phyloP scores from a whole-genome alignment of 2,797 vertebrate genomes.

The Glyptemys insculpta region DNA sequence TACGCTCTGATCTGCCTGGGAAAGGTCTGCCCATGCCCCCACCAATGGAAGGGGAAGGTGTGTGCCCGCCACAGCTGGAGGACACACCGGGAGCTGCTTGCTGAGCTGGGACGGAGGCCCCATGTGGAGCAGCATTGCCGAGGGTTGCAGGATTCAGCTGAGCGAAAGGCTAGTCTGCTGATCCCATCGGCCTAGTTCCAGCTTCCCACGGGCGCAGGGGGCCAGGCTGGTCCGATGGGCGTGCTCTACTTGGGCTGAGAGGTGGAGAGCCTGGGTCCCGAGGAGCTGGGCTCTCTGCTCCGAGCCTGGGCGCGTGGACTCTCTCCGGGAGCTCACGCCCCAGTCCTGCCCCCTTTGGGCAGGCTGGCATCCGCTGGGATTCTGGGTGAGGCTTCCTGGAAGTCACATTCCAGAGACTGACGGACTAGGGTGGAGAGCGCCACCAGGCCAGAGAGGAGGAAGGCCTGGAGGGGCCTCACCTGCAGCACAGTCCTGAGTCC shows the following conservation, averaged over 20 bases:
- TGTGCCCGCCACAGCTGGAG: too few relatives aligned
- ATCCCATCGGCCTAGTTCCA: too few relatives aligned
- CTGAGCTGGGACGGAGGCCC: neutral
- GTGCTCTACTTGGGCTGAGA: neutral
- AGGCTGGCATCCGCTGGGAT: too few relatives aligned
- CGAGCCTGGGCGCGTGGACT: neutral
- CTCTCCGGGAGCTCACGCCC: neutral
- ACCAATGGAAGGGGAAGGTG: neutral
- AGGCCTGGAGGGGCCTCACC: neutral
- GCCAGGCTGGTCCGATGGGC: too few relatives aligned
- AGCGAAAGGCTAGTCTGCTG: too few relatives aligned
- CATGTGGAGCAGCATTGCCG: too few relatives aligned
- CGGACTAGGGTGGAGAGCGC: accelerated
- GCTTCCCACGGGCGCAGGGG: too few relatives aligned
- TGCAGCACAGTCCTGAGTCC: neutral
- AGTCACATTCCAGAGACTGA: too few relatives aligned
- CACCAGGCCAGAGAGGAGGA: neutral
- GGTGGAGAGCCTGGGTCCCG: neutral
- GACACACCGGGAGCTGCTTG: too few relatives aligned
- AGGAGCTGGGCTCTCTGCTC: neutral
- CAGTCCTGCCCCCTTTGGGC: too few relatives aligned
- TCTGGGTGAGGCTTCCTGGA: too few relatives aligned
- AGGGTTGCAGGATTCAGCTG: too few relatives aligned
- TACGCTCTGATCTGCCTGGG: neutral
- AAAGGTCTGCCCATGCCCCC: neutral